Percentiles rank a stretch among this genome's conserved stretches.
phyloP scores from a whole-genome alignment of 2,113 vertebrate genomes.

The Talpa occidentalis region DNA sequence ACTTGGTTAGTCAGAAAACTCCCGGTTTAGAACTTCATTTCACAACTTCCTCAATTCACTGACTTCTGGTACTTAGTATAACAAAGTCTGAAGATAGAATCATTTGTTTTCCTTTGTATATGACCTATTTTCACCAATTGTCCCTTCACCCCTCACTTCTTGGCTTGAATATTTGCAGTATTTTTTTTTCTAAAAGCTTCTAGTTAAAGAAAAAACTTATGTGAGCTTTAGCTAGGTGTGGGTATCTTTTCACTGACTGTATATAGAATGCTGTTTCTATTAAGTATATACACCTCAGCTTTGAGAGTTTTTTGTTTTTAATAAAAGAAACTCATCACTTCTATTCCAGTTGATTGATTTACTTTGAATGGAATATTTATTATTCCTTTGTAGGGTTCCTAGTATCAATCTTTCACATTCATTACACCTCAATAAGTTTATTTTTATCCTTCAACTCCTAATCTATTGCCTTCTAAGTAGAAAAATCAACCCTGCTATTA shows the following conservation, averaged over 20 bases:
- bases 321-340: slow-evolving; percentile 24
- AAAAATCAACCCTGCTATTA: not conserved
- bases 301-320: not conserved
- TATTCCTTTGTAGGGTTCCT: not conserved
- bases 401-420: not conserved
- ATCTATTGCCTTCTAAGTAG: not conserved
- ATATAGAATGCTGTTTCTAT: not conserved
- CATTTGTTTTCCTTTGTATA: not conserved
- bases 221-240: not conserved
- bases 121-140: not conserved
- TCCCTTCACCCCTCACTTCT: not conserved
- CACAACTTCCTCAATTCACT: not conserved
- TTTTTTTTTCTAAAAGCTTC: not conserved
- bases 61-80: not conserved
- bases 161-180: not conserved
- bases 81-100: not conserved
- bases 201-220: not conserved
- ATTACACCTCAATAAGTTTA: not conserved
- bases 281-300: not conserved
- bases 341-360: not conserved
- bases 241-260: not conserved
- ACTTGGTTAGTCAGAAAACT: not conserved
- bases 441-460: not conserved
- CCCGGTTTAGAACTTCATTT: not conserved
- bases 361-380: not conserved